These are phyloP conservation scores for Dasypus novemcinctus DNA, from an alignment of 2,113 vertebrate genomes.

Conservation along the genomic window DNA sequence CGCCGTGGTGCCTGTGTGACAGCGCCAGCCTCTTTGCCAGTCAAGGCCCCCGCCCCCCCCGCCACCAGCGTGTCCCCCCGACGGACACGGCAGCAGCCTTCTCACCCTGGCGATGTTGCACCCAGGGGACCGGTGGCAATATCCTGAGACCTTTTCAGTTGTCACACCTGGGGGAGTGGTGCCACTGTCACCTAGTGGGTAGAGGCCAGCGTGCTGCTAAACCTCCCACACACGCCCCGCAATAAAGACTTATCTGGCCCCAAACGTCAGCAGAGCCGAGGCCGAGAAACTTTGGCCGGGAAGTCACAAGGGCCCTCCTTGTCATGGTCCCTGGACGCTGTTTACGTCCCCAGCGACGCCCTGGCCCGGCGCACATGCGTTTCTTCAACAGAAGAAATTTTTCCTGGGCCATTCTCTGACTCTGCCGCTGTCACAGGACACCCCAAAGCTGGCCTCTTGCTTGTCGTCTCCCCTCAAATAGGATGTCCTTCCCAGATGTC, in stretches of 20 bases:
- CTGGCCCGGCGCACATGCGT: accelerated
- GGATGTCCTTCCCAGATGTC: accelerated
- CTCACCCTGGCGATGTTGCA: background rate
- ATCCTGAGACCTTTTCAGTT: background rate
- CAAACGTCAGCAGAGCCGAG: background rate
- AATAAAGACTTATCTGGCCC: accelerated
- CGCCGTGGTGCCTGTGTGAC: accelerated
- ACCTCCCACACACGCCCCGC: too few species aligned
- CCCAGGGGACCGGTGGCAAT: background rate
- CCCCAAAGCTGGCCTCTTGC: background rate
- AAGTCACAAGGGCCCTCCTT: accelerated
- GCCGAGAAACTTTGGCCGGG: background rate
- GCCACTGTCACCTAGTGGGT: background rate
- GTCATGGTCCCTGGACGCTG: accelerated
- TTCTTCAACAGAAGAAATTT: background rate
- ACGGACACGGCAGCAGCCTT: too few species aligned
- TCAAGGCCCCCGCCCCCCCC: accelerated
- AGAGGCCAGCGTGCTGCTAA: background rate
- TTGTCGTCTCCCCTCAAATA: accelerated
- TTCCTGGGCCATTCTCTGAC: accelerated
- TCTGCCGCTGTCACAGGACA: accelerated
- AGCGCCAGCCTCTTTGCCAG: background rate
- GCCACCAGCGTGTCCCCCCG: background rate
- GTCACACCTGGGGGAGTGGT: background rate
- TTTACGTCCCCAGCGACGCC: too few species aligned